A percentile compares a stretch with the other conserved stretches of the same genome.
phyloP scores from a whole-genome alignment of 2,888 invertebrate genomes.

The Embidobia sp. region DNA sequence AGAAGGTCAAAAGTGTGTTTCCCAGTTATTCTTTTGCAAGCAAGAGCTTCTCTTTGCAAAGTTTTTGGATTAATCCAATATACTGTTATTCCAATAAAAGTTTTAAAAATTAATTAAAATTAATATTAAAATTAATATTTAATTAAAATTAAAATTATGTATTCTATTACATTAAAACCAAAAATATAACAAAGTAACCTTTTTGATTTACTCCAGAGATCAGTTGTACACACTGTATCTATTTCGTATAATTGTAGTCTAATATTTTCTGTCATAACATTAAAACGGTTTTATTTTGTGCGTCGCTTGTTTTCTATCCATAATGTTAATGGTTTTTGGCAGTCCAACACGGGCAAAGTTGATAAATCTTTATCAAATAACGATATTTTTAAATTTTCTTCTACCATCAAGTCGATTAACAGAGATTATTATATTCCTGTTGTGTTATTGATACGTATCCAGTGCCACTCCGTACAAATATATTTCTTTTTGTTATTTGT shows the following conservation, averaged over 20 bases:
- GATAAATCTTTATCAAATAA: neutral
- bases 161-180: neutral
- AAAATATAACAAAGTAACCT: neutral
- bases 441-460: too few species aligned
- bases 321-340: conserved; percentile 1
- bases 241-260: neutral
- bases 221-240: neutral
- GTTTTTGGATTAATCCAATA: conserved; percentile 12
- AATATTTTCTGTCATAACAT: neutral
- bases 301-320: neutral
- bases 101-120: neutral
- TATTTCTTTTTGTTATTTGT: too few species aligned
- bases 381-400: conserved; percentile 10
- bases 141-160: neutral
- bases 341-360: neutral
- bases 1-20: conserved; percentile 17
- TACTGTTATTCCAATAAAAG: conserved; percentile 8
- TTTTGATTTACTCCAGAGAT: conserved; percentile 20
- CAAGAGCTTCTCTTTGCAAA: conserved; percentile 17
- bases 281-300: neutral
- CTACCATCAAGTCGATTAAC: neutral
- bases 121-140: neutral
- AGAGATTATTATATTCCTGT: too few species aligned
- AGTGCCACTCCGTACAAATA: too few species aligned
- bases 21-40: conserved; percentile 15